Evolutionary conservation across 2,888 invertebrate species (phyloP).

Genomic region (Eurytoma adleriae): DNA sequence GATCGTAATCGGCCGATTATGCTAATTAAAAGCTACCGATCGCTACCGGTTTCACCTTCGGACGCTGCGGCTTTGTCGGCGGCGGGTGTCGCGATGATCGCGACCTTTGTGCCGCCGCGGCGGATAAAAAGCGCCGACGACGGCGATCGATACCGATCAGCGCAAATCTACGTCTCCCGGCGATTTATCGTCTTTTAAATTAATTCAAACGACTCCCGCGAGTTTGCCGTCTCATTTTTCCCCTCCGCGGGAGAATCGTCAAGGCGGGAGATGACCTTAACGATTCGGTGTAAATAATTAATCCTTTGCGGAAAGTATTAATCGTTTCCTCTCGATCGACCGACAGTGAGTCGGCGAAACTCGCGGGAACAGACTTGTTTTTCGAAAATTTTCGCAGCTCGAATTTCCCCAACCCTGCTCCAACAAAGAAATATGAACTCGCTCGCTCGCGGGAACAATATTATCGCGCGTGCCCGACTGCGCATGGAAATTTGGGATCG

Average conservation of each 20-base stretch:
- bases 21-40: conserved; percentile 52
- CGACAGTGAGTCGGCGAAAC: no score
- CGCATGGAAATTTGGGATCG: not conserved
- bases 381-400: not conserved
- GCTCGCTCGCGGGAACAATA: not conserved
- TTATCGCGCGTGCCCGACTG: not conserved
- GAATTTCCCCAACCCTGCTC: not conserved
- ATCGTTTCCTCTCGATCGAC: no score
- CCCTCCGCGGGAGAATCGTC: no score
- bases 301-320: not conserved
- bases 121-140: not conserved
- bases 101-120: not conserved
- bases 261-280: no score
- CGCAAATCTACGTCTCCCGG: no score
- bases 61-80: no score
- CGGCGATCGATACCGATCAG: not conserved
- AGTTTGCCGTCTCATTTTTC: no score
- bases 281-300: not conserved
- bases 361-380: no score
- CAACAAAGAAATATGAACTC: not conserved
- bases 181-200: no score
- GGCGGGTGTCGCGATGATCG: conserved; percentile 10
- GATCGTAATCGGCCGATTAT: conserved; percentile 56
- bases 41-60: conserved; percentile 21
- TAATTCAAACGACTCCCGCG: no score